These are phyloP conservation scores for Hemiscyllium ocellatum DNA, from an alignment of 2,113 vertebrate species.

Conservation along the genomic window DNA sequence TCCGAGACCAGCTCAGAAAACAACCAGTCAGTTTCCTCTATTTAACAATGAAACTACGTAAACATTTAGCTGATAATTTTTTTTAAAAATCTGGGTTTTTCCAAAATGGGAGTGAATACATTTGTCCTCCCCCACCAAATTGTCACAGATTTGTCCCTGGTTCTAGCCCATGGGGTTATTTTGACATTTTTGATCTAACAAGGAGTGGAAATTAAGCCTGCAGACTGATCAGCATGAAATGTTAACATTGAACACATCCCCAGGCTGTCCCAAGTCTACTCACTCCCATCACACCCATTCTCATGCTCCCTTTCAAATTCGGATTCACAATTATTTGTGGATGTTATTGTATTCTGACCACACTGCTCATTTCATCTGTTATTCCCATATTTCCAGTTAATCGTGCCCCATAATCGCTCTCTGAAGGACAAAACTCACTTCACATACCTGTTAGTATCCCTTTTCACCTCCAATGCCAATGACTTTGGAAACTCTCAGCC, in stretches of 20 bases:
- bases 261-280: too few species aligned
- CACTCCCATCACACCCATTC: too few species aligned
- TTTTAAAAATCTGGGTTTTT: neutral
- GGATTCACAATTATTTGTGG: too few species aligned
- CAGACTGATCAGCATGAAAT: neutral
- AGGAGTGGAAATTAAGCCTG: neutral
- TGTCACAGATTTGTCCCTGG: neutral
- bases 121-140: neutral
- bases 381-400: too few species aligned
- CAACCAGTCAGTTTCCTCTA: neutral
- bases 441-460: too few species aligned
- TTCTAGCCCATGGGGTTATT: neutral
- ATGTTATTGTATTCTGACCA: too few species aligned
- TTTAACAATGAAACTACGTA: neutral
- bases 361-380: too few species aligned
- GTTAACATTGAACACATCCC: neutral
- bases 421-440: too few species aligned
- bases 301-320: too few species aligned
- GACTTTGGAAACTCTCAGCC: too few species aligned
- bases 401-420: too few species aligned
- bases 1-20: neutral
- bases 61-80: neutral
- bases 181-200: neutral
- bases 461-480: too few species aligned
- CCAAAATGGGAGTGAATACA: neutral